Evolutionary conservation across 1,140 invertebrate species (phyloP), one percentile per base, ranked within the genome.

Genomic region (Eumaeus atala): DNA sequence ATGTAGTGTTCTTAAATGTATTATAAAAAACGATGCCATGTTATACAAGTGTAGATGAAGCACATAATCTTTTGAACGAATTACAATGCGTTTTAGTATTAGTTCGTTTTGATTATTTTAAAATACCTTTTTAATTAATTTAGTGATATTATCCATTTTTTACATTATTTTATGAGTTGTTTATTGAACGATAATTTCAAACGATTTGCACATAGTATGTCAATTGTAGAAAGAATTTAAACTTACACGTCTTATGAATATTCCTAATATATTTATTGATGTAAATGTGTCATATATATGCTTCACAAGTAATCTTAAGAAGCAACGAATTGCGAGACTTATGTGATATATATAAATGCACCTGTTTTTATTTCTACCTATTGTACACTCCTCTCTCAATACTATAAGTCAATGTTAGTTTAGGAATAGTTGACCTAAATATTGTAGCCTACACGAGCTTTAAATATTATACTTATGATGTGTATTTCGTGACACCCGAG

Each of bases 81-180:
- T 68, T n/a, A 57, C 60, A 81, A 83, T 85, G 77, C 79, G 77
- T 83, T 85, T 75, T 80, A 82, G 80, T 84, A 81, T 84, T 78
- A 63, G 72, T 77, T 80, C 70, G 76, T 82, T 80, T 62, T 47
- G 52, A 63, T 67, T 59, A 57, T 64, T 28, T 28, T 28, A 28
- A 58, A 61, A 55, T 78, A 71, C 66, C 56, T 61, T 64, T 62
- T 72, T 61, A 50, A 66, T 58, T 54, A 64, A 53, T 65, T 62
- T 56, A 54, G 21, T 48, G 33, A 52, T 56, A 44, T 34, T 44
- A 51, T 17, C 44, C 40, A 48, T 49, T 57, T 51, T 52, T 57
- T 56, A 16, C 49, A 57, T 56, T 54, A 56, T 63, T 62, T 48
- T 58, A 18, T 57, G 21, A 36, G 12, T 38, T 38, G 36, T 58